Base-by-base conservation (phyloP, 2,888 invertebrate genomes). In the Prosopocoilus inquinatus region DNA sequence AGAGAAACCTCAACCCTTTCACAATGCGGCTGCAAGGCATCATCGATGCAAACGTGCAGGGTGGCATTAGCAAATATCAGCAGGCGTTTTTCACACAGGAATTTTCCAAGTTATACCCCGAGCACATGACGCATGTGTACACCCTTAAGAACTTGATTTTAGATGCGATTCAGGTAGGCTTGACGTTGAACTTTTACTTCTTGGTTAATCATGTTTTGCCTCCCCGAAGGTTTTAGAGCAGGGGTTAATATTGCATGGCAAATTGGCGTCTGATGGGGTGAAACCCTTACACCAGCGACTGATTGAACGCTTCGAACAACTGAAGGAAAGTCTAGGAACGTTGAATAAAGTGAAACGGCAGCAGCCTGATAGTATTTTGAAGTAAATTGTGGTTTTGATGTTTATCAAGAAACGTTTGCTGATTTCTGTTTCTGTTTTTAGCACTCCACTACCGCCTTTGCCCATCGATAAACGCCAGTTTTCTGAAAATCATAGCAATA, bases 31-130 rank as follows among this genome's bases (percentile, higher is more conserved):
- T 97, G 9, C 78, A 78, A 61, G 96, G 96, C 1, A 93, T 95
- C 33, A 94, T 96, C 62, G 96, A 96, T 78, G 96, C 97, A 0
- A 95, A 94, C 69, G 96, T 97, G 0, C 94, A 94, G 84, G 94
- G 96, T 2, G 96, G 96, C 9, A 90, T 95, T 57, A 88, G 91
- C 46, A 97, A 96, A 75, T 97, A 96, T 74, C 94, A 96, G 72
- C 94, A 94, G 67, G 95, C 96, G 0, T 97, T 97, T 77, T 88
- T 96, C 59, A 88, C 88, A 0, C 82, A 87, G 8, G 93, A 94
- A 65, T 96, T 92, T 71, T 75, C 83, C 0, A 78, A 80, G 55
- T 75, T 81, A 48, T 82, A 82, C 71, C 83, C 85, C 0, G 83
- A 84, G 39, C 82, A 82, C 72, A 76, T 82, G 53, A 77, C 79